Base-by-base conservation (phyloP, 1,140 invertebrate species). In the Parasteatoda tepidariorum region DNA sequence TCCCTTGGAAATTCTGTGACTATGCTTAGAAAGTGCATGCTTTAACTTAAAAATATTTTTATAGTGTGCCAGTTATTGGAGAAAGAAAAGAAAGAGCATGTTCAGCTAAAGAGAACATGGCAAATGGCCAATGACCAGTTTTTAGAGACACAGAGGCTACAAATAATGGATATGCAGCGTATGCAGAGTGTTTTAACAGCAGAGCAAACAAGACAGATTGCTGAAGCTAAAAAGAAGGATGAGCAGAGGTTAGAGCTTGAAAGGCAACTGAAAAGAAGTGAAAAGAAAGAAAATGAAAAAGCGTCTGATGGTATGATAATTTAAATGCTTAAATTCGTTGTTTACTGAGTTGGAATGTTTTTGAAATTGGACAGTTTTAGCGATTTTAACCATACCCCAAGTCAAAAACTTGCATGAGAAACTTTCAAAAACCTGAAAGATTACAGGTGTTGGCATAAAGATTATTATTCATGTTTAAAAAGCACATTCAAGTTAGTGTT, bases 71-170 rank as follows among this genome's bases (percentile, higher is more conserved):
- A 84, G 6, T 85, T 90, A 24, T 79, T 90, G 75, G 89, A 91
- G 79, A 88, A 89, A 33, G 90, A 91, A 86, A 89, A 89, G 83
- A 87, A 88, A 74, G 87, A 86, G 18, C 90, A 91, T 84, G 88
- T 88, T 57, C 88, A 90, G 30, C 85, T 91, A 57, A 90, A 91
- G 85, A 87, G 89, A 81, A 91, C 90, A 18, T 91, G 90, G 91
- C 90, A 91, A 84, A 90, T 90, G 88, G 90, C 90, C 13, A 91
- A 91, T 85, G 90, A 91, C 85, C 90, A 91, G 85, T 91, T 91
- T 86, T 85, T 91, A 30, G 90, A 91, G 86, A 88, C 90, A n/a
- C 91, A 91, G 86, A 85, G 90, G 13, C 87, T 90, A 3, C 90
- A 91, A 86, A 88, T 90, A 86, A 89, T 89, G 86, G 90, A 91